Conservation (phyloP, 2,888 invertebrate genomes). For the Margaritifera margaritifera region DNA sequence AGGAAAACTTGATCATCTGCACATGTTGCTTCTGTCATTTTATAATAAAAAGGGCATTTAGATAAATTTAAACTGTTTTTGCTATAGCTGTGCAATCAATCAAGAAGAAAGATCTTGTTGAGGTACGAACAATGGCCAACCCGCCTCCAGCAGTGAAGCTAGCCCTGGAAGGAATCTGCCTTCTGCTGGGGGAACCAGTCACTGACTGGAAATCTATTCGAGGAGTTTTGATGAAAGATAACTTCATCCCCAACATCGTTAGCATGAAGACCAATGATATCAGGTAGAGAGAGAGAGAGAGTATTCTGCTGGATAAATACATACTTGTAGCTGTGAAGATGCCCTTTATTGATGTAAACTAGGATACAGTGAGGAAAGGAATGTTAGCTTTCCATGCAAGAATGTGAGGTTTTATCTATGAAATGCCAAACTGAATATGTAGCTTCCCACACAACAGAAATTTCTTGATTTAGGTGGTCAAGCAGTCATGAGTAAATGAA, state of each 20-base stretch:
- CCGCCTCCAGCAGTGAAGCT: conserved; percentile 98
- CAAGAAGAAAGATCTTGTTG: conserved; percentile 99
- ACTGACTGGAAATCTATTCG: conserved; percentile 99
- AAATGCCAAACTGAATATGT: too few relatives aligned
- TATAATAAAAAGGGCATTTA: too few relatives aligned
- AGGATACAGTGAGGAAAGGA: too few relatives aligned
- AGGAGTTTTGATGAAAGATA: conserved; percentile 97
- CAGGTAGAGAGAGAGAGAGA: conserved; percentile 56
- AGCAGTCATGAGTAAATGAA: too few relatives aligned
- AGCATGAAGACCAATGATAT: conserved; percentile 69
- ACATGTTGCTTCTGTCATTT: conserved; percentile 1
- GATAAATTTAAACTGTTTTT: conserved; percentile 6
- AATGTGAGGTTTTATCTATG: too few relatives aligned
- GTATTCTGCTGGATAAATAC: not conserved
- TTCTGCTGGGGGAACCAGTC: conserved; percentile 97
- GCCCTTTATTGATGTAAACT: too few relatives aligned
- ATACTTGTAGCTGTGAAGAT: not conserved
- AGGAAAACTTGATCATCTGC: not conserved
- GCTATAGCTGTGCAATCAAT: conserved; percentile 95
- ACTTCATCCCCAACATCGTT: conserved; percentile 70
- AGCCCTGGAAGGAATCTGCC: conserved; percentile 98
- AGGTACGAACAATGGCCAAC: conserved; percentile 98
- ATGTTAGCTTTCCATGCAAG: too few relatives aligned
- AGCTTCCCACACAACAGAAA: too few relatives aligned
- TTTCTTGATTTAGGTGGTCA: too few relatives aligned